Evolutionary conservation across 2,797 vertebrate species (phyloP).

Genomic region (Protosalanx chinensis): DNA sequence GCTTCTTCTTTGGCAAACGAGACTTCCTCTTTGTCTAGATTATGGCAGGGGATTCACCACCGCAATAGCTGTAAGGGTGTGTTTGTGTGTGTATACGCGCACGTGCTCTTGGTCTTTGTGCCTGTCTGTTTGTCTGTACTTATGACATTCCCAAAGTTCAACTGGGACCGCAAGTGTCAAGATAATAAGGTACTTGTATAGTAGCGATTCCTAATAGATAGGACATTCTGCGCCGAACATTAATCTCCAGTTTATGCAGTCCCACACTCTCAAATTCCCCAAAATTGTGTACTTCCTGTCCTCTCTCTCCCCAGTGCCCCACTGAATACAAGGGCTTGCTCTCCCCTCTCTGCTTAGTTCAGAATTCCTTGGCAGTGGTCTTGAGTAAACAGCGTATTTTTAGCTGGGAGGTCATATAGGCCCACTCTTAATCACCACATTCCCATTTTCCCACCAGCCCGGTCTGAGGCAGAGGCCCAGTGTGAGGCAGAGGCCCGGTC

Average conservation of each 20-base stretch:
- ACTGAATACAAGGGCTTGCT: slow-evolving; percentile 61
- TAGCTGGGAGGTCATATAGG: slow-evolving; percentile 81
- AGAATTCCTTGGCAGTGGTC: slow-evolving; percentile 81
- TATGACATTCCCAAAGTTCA: slow-evolving; percentile 1
- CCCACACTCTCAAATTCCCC: not conserved
- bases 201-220: no score
- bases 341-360: slow-evolving; percentile 70
- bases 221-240: not conserved
- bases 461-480: slow-evolving; percentile 52
- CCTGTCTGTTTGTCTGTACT: slow-evolving; percentile 9
- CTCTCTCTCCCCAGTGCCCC: slow-evolving; percentile 41
- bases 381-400: slow-evolving; percentile 87
- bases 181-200: not conserved
- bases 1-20: slow-evolving; percentile 15
- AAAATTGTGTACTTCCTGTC: slow-evolving; percentile 29
- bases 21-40: slow-evolving; percentile 20
- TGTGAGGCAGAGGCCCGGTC: slow-evolving; percentile 17
- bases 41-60: slow-evolving; percentile 20
- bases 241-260: not conserved
- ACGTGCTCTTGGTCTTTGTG: not conserved
- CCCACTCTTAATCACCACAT: slow-evolving; percentile 74
- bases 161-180: not conserved
- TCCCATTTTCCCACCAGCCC: slow-evolving; percentile 77
- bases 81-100: slow-evolving; percentile 16
- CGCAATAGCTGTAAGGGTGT: slow-evolving; percentile 22